phyloP scores from a whole-genome alignment of 2,113 vertebrate genomes.

The Mastomys coucha region DNA sequence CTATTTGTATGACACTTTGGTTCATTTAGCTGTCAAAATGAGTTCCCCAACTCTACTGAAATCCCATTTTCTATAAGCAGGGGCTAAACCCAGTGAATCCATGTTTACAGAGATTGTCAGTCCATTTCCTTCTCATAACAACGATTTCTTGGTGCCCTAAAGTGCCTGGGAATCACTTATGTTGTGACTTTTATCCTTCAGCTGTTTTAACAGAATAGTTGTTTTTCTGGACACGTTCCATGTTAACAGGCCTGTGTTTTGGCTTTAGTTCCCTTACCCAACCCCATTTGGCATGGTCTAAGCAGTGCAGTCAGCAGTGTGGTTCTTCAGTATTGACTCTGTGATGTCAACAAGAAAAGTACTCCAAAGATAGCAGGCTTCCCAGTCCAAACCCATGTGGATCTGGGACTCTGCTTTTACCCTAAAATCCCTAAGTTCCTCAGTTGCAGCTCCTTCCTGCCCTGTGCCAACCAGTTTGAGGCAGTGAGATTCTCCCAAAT shows the following conservation, averaged over 20 bases:
- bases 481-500: not conserved
- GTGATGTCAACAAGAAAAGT: not conserved
- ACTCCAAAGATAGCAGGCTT: not conserved
- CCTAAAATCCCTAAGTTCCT: not conserved
- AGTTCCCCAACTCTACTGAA: conserved; percentile 37
- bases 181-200: conserved; percentile 47
- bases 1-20: conserved; percentile 70
- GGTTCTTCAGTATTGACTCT: not conserved
- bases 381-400: not conserved
- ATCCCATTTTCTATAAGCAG: conserved; percentile 63
- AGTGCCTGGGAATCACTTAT: conserved; percentile 19
- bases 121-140: conserved; percentile 33
- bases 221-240: not conserved
- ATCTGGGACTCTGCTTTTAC: not conserved
- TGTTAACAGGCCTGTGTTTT: not conserved
- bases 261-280: not conserved
- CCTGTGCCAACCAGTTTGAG: not conserved
- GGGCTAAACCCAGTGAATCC: conserved; percentile 66
- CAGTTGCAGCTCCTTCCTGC: not conserved
- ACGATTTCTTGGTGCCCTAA: conserved; percentile 19
- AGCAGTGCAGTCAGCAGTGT: not conserved
- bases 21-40: conserved; percentile 71
- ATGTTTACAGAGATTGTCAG: conserved; percentile 13
- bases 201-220: not conserved
- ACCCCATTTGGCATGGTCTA: not conserved